Evolutionary conservation across 2,113 vertebrate species (phyloP).

Genomic region (Kryptolebias marmoratus): DNA sequence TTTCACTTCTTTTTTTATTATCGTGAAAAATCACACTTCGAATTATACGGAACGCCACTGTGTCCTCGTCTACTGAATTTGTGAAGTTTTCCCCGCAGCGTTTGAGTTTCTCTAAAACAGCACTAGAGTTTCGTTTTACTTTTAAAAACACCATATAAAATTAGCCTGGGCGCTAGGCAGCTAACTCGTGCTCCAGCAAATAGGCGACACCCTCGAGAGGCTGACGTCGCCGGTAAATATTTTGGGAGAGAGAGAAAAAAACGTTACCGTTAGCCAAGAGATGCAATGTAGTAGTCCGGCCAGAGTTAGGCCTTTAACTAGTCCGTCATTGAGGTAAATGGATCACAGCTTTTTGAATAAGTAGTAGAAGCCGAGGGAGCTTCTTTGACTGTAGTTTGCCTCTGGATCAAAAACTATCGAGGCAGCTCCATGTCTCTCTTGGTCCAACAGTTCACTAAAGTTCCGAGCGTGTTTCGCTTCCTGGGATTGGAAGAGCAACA

Average conservation of each 20-base stretch:
- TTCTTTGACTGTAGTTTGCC: slow-evolving; percentile 23
- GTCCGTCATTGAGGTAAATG: slow-evolving; percentile 3
- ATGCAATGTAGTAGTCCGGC: slow-evolving; percentile 19
- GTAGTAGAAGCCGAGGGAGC: background rate
- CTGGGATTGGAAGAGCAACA: slow-evolving; percentile 80
- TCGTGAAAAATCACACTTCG: background rate
- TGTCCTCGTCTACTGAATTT: background rate
- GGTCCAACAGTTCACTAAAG: slow-evolving; percentile 56
- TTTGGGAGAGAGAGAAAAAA: slow-evolving; percentile 26
- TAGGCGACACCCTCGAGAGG: slow-evolving; percentile 66
- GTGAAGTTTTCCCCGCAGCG: too few species aligned
- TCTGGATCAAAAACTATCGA: slow-evolving; percentile 17
- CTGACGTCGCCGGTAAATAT: slow-evolving; percentile 70
- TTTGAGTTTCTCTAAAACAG: too few species aligned
- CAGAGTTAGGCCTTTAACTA: background rate
- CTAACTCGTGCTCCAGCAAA: slow-evolving; percentile 61
- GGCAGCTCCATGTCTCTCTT: slow-evolving; percentile 49
- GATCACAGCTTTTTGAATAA: background rate
- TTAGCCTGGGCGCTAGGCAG: slow-evolving; percentile 34
- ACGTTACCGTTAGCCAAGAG: slow-evolving; percentile 62
- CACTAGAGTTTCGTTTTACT: too few species aligned
- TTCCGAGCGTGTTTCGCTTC: slow-evolving; percentile 84
- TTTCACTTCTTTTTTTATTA: background rate
- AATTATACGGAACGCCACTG: background rate
- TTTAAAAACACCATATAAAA: background rate